Base-by-base conservation (phyloP, 2,888 invertebrate species). In the Conomelus anceps region DNA sequence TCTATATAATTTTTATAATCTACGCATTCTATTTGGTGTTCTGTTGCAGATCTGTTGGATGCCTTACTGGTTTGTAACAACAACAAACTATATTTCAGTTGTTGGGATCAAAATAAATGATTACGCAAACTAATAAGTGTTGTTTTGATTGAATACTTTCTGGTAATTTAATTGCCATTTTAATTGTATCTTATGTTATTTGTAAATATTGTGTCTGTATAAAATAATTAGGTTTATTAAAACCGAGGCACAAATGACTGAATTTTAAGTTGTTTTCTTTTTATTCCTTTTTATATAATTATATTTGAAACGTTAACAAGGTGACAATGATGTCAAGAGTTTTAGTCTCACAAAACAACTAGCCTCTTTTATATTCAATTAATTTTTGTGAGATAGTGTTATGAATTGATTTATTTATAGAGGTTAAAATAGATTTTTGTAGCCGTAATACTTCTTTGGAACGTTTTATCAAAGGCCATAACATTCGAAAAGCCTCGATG, bases 201-300 rank as follows among this genome's bases (percentile, higher is more conserved):
- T 86, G 86, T 86, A 86, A 86, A 86, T 86, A 86, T 85, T 86
- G 86, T 86, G 29, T 86, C 86, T 86, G 24, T 86, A 29, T 86
- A 86, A 86, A 86, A 86, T 86, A 26, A 29, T 26, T 23, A 29
- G 29, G 86, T 86, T 86, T 86, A 86, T 86, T 86, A 86, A 86
- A 86, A 86, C 86, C 86, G 29, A 86, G 86, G 86, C 86, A 86
- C 86, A 86, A 86, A 3, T 86, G 86, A 86, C 22, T 86, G 63
- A 63, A 24, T 86, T 86, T 22, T 85, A 22, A 86, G 17, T 85
- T 23, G 24, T 85, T 23, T 85, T 85, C 85, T 85, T 24, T 63
- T n/a, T 63, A 63, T 63, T n/a, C 63, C 63, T n/a, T 63, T 7
- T 20, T 6, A n/a, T 63, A 1, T 4, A 11, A 26, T 11, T 26